A percentile compares a stretch with the other conserved stretches of the same genome.
Evolutionary conservation across 2,797 vertebrate species (phyloP).

Genomic region (Chaetodon trifasciatus): DNA sequence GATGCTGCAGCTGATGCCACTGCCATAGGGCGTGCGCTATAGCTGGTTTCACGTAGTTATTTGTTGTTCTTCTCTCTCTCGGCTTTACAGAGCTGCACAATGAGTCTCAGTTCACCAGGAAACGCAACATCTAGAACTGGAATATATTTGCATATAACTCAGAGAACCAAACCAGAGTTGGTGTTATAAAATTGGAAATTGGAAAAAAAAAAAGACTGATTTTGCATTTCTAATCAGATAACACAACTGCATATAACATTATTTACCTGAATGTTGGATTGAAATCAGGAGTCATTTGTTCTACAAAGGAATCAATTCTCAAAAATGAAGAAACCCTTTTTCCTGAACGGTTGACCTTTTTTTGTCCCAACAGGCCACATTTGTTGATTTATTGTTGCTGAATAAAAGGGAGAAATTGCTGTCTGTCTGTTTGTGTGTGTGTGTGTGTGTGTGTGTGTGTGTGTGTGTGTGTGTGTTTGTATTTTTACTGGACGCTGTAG

Average conservation of each 20-base stretch:
- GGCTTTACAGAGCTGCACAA: too few relatives aligned
- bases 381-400: conserved; percentile 48
- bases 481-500: conserved; percentile 56
- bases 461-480: neutral
- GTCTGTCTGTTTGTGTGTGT: conserved; percentile 8
- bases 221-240: neutral
- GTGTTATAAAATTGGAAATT: too few relatives aligned
- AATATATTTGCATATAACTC: too few relatives aligned
- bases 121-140: too few relatives aligned
- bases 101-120: too few relatives aligned
- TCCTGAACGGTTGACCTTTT: conserved; percentile 20
- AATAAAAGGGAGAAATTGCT: conserved; percentile 47
- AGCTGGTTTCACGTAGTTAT: too few relatives aligned
- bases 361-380: conserved; percentile 21
- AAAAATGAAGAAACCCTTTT: conserved; percentile 7
- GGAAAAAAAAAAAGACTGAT: too few relatives aligned
- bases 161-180: too few relatives aligned
- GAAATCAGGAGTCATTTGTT: neutral
- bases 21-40: too few relatives aligned
- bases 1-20: too few relatives aligned
- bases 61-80: too few relatives aligned
- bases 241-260: neutral
- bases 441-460: conserved; percentile 1
- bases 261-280: neutral
- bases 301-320: neutral